Evolutionary conservation across 1,140 invertebrate genomes (phyloP).

Genomic region (Cotesia chilonis): DNA sequence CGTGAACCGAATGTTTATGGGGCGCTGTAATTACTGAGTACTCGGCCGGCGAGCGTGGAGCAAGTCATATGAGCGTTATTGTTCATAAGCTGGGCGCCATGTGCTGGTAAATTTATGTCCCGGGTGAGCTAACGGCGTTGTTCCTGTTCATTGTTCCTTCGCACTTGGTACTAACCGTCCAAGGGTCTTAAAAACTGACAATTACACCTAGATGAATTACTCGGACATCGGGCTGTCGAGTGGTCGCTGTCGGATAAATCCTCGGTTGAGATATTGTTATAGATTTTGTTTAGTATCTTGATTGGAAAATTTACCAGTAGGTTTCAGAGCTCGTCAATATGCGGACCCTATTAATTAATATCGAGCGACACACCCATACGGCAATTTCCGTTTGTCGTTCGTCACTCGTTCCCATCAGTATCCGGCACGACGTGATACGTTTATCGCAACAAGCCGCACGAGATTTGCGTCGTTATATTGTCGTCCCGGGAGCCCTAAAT

Average conservation of each 20-base stretch:
- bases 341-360: constrained; percentile 33
- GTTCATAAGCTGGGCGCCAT: constrained; percentile 47
- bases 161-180: neutral
- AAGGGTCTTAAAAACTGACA: neutral
- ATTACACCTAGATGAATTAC: too few relatives aligned
- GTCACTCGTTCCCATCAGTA: constrained; percentile 33
- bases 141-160: neutral
- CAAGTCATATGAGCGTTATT: constrained; percentile 39
- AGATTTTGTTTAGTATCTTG: neutral
- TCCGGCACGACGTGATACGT: constrained; percentile 34
- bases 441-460: constrained; percentile 32
- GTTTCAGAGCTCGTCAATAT: constrained; percentile 11
- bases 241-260: too few relatives aligned
- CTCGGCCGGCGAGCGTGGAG: constrained; percentile 35
- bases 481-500: constrained; percentile 40
- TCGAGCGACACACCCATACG: constrained; percentile 25
- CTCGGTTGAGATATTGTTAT: too few relatives aligned
- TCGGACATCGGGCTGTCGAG: too few relatives aligned
- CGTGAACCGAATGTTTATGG: constrained; percentile 43
- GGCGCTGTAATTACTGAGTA: constrained; percentile 44
- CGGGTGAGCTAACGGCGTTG: constrained; percentile 38
- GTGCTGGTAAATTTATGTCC: constrained; percentile 45
- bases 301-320: constrained; percentile 12
- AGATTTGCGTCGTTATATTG: constrained; percentile 40
- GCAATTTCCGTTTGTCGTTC: constrained; percentile 33